Evolutionary conservation across 2,797 vertebrate species (phyloP), one percentile per base, ranked within the genome.

Genomic region (Stomatorhinus walkeri): DNA sequence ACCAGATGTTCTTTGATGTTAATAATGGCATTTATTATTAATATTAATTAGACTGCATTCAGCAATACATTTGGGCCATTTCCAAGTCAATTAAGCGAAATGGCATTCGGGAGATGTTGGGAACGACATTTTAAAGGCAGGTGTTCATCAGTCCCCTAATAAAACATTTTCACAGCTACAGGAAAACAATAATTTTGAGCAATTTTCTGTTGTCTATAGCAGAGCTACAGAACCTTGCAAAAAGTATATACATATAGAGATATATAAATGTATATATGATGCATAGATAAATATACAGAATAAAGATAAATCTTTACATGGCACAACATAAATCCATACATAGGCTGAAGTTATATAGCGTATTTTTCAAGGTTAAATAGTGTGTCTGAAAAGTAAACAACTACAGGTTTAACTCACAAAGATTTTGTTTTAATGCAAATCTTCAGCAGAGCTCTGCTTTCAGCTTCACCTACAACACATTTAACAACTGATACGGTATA

Each of bases 21-120:
- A 99, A 99, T 99, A 99, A 99, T 99, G 98, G 98, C 98, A 99
- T 99, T 99, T 99, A 99, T 99, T 99, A 99, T 99, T 99, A 99
- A 99, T 99, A 99, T 99, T 99, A 99, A 99, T 99, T 99, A 99
- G 98, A 99, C 98, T 97, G 97, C 98, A 98, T 99, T 99, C 98
- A 99, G 98, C 98, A 99, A 99, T 99, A 99, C 98, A 99, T 99
- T 99, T 99, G 98, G 98, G 98, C 98, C 98, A 99, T 98, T 99
- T 99, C 98, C 98, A 99, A 99, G 98, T 99, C 98, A 99, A 99
- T 99, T 99, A 99, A 99, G 98, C 97, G 98, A 99, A 99, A 99
- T 98, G 98, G 97, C 98, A 98, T 99, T 97, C 97, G 97, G 98
- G 98, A 99, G 97, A 98, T 97, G 97, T 98, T 98, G 97, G 49